A percentile compares a stretch with the other conserved stretches of the same genome.
Evolutionary conservation across 2,888 invertebrate genomes (phyloP).

Genomic region (Sinotaia quadrata): DNA sequence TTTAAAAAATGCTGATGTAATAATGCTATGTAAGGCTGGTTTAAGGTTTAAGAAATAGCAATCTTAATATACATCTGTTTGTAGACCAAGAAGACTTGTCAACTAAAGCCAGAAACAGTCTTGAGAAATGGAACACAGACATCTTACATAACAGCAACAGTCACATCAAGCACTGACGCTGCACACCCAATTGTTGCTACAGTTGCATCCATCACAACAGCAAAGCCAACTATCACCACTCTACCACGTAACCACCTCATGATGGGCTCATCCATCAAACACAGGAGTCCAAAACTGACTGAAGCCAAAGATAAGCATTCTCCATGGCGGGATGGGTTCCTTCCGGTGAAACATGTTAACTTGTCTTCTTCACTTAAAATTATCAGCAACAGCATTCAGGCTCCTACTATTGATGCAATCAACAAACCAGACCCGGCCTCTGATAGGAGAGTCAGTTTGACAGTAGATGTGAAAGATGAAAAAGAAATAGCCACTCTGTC

Average conservation of each 20-base stretch:
- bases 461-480: background rate
- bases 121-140: background rate
- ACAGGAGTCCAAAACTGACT: background rate
- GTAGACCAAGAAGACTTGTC: slow-evolving; percentile 37
- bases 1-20: too few relatives aligned
- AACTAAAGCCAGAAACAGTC: slow-evolving; percentile 18
- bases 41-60: background rate
- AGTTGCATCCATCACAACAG: slow-evolving; percentile 55
- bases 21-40: too few relatives aligned
- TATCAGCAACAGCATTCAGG: too few relatives aligned
- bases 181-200: slow-evolving; percentile 31
- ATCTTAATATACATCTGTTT: slow-evolving; percentile 1
- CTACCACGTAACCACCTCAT: slow-evolving; percentile 3
- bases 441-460: background rate
- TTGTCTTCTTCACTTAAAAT: too few relatives aligned
- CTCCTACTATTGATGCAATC: background rate
- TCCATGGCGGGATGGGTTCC: background rate
- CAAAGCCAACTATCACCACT: slow-evolving; percentile 51
- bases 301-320: slow-evolving; percentile 3
- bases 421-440: background rate
- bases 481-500: too few relatives aligned
- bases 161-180: background rate
- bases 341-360: too few relatives aligned
- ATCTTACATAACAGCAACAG: background rate
- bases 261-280: too few relatives aligned